Base-by-base conservation (phyloP, 92 coral and sea anemone genomes). In the Porites cylindrica region DNA sequence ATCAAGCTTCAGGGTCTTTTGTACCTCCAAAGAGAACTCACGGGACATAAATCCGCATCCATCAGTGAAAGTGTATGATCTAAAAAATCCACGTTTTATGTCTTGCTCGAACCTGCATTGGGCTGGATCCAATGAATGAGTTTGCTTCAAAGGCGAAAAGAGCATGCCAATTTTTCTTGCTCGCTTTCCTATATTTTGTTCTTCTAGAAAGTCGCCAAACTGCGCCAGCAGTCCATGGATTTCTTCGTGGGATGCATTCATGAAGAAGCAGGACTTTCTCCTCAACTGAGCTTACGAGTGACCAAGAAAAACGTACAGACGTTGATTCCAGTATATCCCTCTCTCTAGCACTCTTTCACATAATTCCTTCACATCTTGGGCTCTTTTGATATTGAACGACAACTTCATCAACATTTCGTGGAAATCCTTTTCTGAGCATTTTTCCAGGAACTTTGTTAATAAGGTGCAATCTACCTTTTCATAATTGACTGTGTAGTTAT, bases 1-100 rank as follows among this genome's bases (percentile, higher is more conserved):
- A 17, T 62, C 83, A 2, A 91, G 83, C 43, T 78, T 67, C 43
- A 77, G 59, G 38, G 16, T 71, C n/a, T 47, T 60, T 47, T 91
- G 77, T 3, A 94, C 82, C 66, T 91, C 77, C 18, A 67, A 24
- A 5, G 93, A 87, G 72, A 94, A 70, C 58, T 54, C 70, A 21
- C 63, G 86, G 7, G 94, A 91, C 88, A 94, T 94, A 82, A 84
- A 88, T 1, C 96, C 96, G 75, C 96, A 94, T 50, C 76, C 90
- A 69, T 85, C 78, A 16, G 62, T 80, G 84, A 67, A 67, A 16
- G 60, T 76, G 70, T 91, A 77, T 14, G 84, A 77, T 65, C 50
- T 62, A 12, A 50, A n/a, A 63, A 20, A 14, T 26, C 60, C 71
- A 11, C 72, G 12, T 12, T 50, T 78, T 43, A n/a, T 64, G 53